A percentile compares a stretch with the other conserved stretches of the same genome.
phyloP scores from a whole-genome alignment of 2,113 vertebrate genomes.

The Aspidoscelis tigris region DNA sequence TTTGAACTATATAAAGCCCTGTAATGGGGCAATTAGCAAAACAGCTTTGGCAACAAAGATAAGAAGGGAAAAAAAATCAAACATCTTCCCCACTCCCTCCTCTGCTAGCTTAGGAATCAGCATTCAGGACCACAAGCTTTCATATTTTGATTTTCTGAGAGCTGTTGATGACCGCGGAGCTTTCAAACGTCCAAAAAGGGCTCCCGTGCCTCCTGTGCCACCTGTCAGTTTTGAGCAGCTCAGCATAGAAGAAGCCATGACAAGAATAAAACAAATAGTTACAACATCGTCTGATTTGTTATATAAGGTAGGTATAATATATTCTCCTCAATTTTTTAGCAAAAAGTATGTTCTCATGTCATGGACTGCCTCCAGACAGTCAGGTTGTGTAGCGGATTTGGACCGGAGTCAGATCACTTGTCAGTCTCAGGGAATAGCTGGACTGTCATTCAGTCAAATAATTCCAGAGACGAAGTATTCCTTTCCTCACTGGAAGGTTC shows the following conservation, averaged over 20 bases:
- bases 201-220: constrained; percentile 27
- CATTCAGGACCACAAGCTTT: constrained; percentile 64
- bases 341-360: neutral
- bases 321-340: neutral
- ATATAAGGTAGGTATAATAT: constrained; percentile 59
- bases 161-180: constrained; percentile 56
- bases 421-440: too few relatives aligned
- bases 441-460: too few relatives aligned
- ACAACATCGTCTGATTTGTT: constrained; percentile 50
- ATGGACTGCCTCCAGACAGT: too few relatives aligned
- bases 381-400: too few relatives aligned
- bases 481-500: too few relatives aligned
- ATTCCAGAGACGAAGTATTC: too few relatives aligned
- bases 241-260: constrained; percentile 58
- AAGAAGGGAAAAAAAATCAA: constrained; percentile 46
- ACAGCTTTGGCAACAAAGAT: constrained; percentile 21
- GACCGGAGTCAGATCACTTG: too few relatives aligned
- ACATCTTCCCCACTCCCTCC: constrained; percentile 52
- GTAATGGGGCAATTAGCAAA: neutral
- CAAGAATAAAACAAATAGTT: constrained; percentile 64
- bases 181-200: constrained; percentile 41
- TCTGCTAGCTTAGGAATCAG: constrained; percentile 67
- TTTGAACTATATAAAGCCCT: neutral
- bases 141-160: constrained; percentile 76
- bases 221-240: constrained; percentile 61